These are phyloP conservation scores for Trachymyrmex septentrionalis DNA, from an alignment of 1,140 invertebrate species.

Conservation along the genomic window DNA sequence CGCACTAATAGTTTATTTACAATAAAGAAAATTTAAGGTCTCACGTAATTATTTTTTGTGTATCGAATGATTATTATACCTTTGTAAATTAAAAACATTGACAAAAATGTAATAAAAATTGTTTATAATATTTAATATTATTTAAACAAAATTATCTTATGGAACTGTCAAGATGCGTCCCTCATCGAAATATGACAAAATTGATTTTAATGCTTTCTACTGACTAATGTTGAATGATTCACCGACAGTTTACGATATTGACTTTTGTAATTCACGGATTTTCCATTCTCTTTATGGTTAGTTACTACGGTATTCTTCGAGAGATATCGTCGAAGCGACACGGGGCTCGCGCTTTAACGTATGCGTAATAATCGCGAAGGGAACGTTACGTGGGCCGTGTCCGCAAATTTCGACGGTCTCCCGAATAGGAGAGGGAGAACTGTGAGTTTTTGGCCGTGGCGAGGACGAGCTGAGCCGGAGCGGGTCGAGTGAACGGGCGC, in stretches of 20 bases:
- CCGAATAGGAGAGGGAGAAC: slow-evolving; percentile 72
- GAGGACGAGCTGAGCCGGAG: slow-evolving; percentile 72
- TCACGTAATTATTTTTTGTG: not conserved
- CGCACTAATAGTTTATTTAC: not conserved
- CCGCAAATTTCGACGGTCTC: slow-evolving; percentile 65
- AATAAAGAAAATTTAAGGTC: not conserved
- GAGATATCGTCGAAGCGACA: not conserved
- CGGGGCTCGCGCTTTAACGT: not conserved
- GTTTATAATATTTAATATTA: not conserved
- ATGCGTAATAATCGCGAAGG: slow-evolving; percentile 34
- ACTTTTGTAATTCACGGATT: slow-evolving; percentile 5
- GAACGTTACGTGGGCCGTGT: slow-evolving; percentile 45
- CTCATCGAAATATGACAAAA: not conserved
- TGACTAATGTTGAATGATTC: not conserved
- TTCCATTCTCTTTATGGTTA: not conserved
- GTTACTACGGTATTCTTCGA: not conserved
- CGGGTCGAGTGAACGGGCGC: slow-evolving; percentile 69
- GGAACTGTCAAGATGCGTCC: not conserved
- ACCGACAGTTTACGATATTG: not conserved
- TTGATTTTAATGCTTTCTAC: not conserved
- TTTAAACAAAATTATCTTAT: not conserved
- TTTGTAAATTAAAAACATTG: too few relatives aligned
- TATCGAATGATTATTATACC: not conserved
- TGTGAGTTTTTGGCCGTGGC: slow-evolving; percentile 71
- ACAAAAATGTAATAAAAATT: not conserved